phyloP scores from a whole-genome alignment of 2,888 invertebrate species.

The Agriotes lineatus region DNA sequence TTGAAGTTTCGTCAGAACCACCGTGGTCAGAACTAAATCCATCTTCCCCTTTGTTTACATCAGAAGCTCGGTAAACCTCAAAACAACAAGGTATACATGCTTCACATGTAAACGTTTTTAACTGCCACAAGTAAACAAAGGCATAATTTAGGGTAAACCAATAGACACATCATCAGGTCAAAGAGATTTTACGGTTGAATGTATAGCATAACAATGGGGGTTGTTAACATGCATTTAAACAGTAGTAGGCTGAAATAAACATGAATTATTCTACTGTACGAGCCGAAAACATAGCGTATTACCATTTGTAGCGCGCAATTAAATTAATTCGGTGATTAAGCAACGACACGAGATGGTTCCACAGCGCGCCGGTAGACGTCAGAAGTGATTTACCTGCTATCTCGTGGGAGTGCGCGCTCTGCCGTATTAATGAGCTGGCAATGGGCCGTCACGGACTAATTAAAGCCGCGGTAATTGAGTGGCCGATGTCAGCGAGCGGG shows the following conservation, averaged over 20 bases:
- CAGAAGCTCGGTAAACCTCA: no score
- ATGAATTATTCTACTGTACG: constrained; percentile 50
- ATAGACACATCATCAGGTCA: constrained; percentile 23
- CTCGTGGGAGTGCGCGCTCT: constrained; percentile 58
- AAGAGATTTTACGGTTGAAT: constrained; percentile 42
- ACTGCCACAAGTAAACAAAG: neutral
- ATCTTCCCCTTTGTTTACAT: no score
- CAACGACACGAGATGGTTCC: constrained; percentile 58
- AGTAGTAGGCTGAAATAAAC: constrained; percentile 51
- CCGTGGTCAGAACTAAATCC: no score
- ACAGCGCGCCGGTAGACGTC: constrained; percentile 54
- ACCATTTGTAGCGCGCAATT: constrained; percentile 59
- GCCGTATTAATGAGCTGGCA: constrained; percentile 65
- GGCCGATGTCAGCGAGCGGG: constrained; percentile 64
- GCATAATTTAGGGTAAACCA: neutral
- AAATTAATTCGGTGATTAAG: constrained; percentile 64
- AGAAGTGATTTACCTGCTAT: constrained; percentile 64
- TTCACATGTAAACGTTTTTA: neutral
- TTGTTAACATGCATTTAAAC: constrained; percentile 51
- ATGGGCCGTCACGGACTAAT: constrained; percentile 66
- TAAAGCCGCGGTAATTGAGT: constrained; percentile 65
- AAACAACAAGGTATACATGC: no score
- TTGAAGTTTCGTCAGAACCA: no score
- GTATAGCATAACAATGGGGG: constrained; percentile 47
- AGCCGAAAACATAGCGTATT: constrained; percentile 55